A percentile compares a stretch with the other conserved stretches of the same genome.
Evolutionary conservation across 2,113 vertebrate genomes (phyloP).

Genomic region (Poeciliopsis turrubarensis): DNA sequence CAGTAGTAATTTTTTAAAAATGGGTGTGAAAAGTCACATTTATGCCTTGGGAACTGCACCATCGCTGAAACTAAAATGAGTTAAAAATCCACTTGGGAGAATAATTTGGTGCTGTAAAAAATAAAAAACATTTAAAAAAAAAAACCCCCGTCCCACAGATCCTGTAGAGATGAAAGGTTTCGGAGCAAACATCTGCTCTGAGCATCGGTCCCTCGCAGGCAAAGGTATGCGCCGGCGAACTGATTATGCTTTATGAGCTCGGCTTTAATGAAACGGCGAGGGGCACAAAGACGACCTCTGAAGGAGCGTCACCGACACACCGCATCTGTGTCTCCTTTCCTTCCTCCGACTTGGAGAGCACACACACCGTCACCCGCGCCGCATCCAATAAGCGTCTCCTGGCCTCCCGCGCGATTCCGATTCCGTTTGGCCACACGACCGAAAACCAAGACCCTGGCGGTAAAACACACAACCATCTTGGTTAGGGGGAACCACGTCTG

Average conservation of each 20-base stretch:
- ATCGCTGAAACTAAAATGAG: slow-evolving; percentile 54
- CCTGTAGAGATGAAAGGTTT: slow-evolving; percentile 44
- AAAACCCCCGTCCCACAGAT: slow-evolving; percentile 1
- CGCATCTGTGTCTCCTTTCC: slow-evolving; percentile 44
- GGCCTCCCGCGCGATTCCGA: slow-evolving; percentile 16
- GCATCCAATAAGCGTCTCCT: slow-evolving; percentile 7
- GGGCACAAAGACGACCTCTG: slow-evolving; percentile 46
- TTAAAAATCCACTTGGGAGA: slow-evolving; percentile 40
- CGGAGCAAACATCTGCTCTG: slow-evolving; percentile 55
- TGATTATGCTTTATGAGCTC: slow-evolving; percentile 48
- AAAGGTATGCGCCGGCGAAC: slow-evolving; percentile 38
- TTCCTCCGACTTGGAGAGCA: slow-evolving; percentile 5
- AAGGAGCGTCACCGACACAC: slow-evolving; percentile 15
- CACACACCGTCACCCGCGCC: neutral
- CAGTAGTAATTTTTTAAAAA: neutral
- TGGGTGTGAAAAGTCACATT: neutral
- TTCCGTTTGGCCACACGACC: slow-evolving; percentile 2
- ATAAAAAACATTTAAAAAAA: neutral
- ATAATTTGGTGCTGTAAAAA: slow-evolving; percentile 34
- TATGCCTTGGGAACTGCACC: slow-evolving; percentile 21
- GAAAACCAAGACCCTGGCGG: neutral
- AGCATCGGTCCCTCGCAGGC: slow-evolving; percentile 27
- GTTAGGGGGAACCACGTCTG: neutral
- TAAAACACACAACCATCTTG: slow-evolving; percentile 2
- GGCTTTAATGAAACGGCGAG: slow-evolving; percentile 70